Evolutionary conservation across 1,140 invertebrate species (phyloP), one percentile per base, ranked within the genome.

Genomic region (Drosophila nebulosa): DNA sequence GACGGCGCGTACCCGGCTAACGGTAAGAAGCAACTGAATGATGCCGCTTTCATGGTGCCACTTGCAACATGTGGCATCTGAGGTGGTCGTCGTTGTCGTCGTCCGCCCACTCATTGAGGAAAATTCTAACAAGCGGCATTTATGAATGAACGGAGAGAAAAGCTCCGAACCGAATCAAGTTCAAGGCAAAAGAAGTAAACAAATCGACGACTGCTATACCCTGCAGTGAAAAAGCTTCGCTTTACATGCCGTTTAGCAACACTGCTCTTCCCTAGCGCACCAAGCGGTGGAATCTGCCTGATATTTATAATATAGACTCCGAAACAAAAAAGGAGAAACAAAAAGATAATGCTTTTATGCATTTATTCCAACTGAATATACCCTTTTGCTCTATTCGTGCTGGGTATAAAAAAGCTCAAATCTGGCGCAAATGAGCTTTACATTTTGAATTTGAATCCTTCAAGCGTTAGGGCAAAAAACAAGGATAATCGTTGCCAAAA

Each of bases 21-120:
- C 78, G 80, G 79, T 78, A 86, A 74, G 57, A 86, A 86, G 74
- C 57, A 85, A 85, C 81, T 85, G 69, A 85, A 50, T 26, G 26
- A 39, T 21, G 30, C 36, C 58, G 39, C 30, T 18, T 55, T 21
- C 10, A 12, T 4, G 14, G 35, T 24, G 35, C 39, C 39, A 71
- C 70, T 81, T 83, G 79, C 79, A 85, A 85, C 80, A 85, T 85
- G 80, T 84, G 80, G 80, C 80, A 46, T 46, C n/a, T 5, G 39
- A 21, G 39, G 16, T 21, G 39, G 14, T n/a, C n/a, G 3, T 24
- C 2, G 65, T 35, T 53, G 58, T 10, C 35, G 42, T 39, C 36
- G 52, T 57, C 10, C 58, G 7, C 39, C 7, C 26, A 55, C 60
- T 63, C 80, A 77, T 70, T 80, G 65, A 86, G 39, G 18, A 46